Conservation (phyloP, 2,113 vertebrate species). For the Dasyurus viverrinus region DNA sequence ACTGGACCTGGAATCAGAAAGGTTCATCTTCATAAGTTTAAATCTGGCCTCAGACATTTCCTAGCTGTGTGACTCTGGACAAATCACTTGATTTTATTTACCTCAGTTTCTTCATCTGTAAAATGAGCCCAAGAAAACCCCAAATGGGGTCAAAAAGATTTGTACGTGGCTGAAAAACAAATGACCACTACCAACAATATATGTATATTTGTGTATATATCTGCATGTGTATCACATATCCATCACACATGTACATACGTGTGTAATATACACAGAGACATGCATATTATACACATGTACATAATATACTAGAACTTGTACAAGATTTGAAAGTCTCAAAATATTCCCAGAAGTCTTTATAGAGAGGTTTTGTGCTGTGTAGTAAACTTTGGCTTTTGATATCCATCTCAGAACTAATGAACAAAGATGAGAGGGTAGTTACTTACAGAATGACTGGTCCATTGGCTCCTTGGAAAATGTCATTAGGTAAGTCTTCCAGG, state of each 20-base stretch:
- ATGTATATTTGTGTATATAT: not conserved
- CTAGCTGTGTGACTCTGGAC: not conserved
- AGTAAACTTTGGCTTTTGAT: constrained; percentile 10
- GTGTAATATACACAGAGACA: not conserved
- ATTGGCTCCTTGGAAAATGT: constrained; percentile 92
- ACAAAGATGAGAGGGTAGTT: constrained; percentile 45
- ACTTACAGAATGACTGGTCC: constrained; percentile 95
- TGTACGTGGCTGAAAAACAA: not conserved
- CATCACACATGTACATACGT: not conserved
- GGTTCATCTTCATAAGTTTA: not conserved
- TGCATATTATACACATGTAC: not conserved
- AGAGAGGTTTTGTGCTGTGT: not conserved
- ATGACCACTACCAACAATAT: not conserved
- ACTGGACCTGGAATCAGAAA: too few relatives aligned
- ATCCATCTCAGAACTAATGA: constrained; percentile 8
- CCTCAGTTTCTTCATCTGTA: too few relatives aligned
- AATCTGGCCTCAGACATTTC: not conserved
- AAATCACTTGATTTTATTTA: not conserved
- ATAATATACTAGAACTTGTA: not conserved
- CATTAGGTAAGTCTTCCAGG: constrained; percentile 89
- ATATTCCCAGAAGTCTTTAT: not conserved
- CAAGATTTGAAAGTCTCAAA: not conserved
- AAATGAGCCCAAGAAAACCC: not conserved
- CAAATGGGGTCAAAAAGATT: not conserved
- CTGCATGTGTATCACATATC: not conserved